Base-by-base conservation (phyloP, 2,797 vertebrate species). In the Tokudaia tokunoshimensis region DNA sequence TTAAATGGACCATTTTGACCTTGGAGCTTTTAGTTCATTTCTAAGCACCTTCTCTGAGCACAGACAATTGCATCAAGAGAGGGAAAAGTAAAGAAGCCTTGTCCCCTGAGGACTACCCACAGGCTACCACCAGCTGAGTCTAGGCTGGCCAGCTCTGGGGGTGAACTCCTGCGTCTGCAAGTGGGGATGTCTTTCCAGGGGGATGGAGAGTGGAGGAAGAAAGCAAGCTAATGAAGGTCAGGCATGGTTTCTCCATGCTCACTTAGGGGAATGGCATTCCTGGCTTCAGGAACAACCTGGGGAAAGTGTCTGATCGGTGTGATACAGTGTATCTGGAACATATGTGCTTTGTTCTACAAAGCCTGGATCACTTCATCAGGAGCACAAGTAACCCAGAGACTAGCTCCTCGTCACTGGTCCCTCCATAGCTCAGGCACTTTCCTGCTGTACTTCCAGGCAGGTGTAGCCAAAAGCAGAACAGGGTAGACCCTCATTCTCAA, bases 1-100 rank as follows among this genome's bases (percentile, higher is more conserved):
- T 89, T 31, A 67, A 84, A 75, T n/a, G 22, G 88, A 89, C 13
- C 41, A 5, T 89, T 89, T 59, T 82, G 86, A 78, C 65, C 34
- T 57, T 76, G n/a, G 24, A 75, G 89, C 12, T 37, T 91, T 63
- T 75, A 67, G 89, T 70, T 80, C 57, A 72, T 81, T 89, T 83
- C 70, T 67, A n/a, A 55, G 67, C 74, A 81, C 44, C 55, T 37
- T 76, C 55, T 65, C 72, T 79, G 50, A 67, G 55, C 63, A 75
- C 7, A 63, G 41, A 50, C 4, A 61, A 57, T 44, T 8, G 59
- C 47, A 17, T 17, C 78, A 44, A 63, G 72, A 74, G 47, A 52
- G 5, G 15, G 17, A 88, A 61, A 87, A 37, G 76, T 14, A 79
- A 89, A 89, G 24, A 12, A 88, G 47, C 52, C 75, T 14, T 52